Conservation (phyloP, 2,888 invertebrate genomes). For the Eupithecia subfuscata region DNA sequence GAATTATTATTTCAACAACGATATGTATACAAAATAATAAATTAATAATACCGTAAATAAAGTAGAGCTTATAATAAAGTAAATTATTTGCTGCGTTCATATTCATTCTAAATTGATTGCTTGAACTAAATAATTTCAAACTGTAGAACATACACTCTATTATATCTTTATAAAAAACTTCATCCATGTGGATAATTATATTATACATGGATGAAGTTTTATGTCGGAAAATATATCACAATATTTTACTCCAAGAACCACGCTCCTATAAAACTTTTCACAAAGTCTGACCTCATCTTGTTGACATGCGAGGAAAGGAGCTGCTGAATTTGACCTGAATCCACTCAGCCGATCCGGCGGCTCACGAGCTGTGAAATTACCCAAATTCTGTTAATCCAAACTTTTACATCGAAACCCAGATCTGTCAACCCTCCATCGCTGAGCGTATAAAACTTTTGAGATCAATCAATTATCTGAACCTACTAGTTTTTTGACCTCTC, state of each 20-base stretch:
- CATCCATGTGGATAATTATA: not conserved
- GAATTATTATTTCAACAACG: too few species aligned
- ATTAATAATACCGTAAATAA: not conserved
- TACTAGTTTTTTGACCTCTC: not conserved
- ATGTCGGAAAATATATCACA: not conserved
- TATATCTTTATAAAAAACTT: not conserved
- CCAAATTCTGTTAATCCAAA: constrained; percentile 25
- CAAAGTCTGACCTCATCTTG: constrained; percentile 2
- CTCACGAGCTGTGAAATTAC: constrained; percentile 21
- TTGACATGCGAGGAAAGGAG: not conserved
- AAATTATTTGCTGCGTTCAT: not conserved
- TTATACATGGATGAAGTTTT: not conserved
- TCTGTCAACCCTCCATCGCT: constrained; percentile 20
- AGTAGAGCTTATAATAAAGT: not conserved
- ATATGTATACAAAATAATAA: too few species aligned
- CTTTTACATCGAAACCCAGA: constrained; percentile 26
- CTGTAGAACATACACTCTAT: not conserved
- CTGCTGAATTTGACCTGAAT: constrained; percentile 17
- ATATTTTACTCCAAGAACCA: not conserved
- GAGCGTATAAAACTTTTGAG: constrained; percentile 24
- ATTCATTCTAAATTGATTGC: not conserved
- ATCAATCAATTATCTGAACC: constrained; percentile 21
- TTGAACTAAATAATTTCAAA: not conserved
- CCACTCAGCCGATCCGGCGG: constrained; percentile 12
- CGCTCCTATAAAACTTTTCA: constrained; percentile 1